Conservation (phyloP, 1,140 invertebrate genomes). For the Ostrea denselamellosa region DNA sequence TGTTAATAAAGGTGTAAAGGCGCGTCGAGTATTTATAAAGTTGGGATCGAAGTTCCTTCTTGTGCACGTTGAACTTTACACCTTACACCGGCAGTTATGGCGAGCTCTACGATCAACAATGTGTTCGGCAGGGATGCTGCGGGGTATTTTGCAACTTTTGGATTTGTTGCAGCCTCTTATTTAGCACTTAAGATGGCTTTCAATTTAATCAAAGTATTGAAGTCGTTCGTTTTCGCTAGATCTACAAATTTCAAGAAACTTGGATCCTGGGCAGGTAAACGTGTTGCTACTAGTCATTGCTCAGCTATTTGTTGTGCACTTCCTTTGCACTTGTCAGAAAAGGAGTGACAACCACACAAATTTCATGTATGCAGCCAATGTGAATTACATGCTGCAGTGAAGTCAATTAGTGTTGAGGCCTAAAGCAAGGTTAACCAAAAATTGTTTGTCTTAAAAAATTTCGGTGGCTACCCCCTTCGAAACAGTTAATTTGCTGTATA, state of each 20-base stretch:
- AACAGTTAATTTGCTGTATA: no score
- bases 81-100: conserved; percentile 23
- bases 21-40: background rate
- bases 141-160: conserved; percentile 57
- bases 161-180: conserved; percentile 54
- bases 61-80: background rate
- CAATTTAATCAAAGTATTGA: conserved; percentile 51
- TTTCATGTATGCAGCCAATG: no score
- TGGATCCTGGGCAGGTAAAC: conserved; percentile 70
- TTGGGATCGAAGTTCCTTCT: background rate
- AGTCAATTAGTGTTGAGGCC: no score
- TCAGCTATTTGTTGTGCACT: no score
- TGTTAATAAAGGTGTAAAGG: no score
- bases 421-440: no score
- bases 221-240: conserved; percentile 47
- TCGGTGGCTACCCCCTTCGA: no score
- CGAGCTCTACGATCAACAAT: conserved; percentile 51
- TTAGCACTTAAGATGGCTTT: conserved; percentile 54
- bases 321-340: no score
- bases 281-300: conserved; percentile 2
- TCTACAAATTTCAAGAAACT: conserved; percentile 62
- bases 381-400: no score
- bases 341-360: no score
- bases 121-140: conserved; percentile 45
- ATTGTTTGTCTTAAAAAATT: no score